Conservation (phyloP, 1,140 invertebrate species). For the Macrocentrus cingulum region DNA sequence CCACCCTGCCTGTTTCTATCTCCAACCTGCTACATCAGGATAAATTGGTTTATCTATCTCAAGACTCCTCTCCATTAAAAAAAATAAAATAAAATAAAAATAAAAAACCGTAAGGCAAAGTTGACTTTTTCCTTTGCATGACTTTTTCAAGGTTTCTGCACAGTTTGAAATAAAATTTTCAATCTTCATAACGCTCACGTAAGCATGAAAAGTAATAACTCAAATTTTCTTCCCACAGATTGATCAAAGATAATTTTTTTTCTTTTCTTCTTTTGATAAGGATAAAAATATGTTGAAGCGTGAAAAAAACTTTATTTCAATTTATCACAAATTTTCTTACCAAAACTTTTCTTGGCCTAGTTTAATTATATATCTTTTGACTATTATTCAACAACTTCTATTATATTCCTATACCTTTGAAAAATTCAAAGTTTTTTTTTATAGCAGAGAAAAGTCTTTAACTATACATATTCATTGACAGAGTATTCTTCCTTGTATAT, state of each 20-base stretch:
- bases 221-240: neutral
- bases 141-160: neutral
- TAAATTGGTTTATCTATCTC: slow-evolving; percentile 16
- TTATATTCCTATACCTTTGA: neutral
- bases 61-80: neutral
- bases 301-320: neutral
- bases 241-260: neutral
- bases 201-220: neutral
- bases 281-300: neutral
- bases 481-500: too few relatives aligned
- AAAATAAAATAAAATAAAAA: neutral
- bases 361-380: slow-evolving; percentile 5
- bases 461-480: too few relatives aligned
- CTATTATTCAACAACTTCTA: neutral
- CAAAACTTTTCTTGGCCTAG: neutral
- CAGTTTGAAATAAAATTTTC: neutral
- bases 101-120: neutral
- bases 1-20: slow-evolving; percentile 6
- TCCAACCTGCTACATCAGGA: slow-evolving; percentile 7
- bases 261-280: neutral
- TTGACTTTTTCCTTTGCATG: neutral
- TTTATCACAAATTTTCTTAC: neutral
- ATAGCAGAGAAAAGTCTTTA: too few relatives aligned
- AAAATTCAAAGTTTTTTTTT: neutral
- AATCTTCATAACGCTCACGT: neutral